Evolutionary conservation across 2,113 vertebrate genomes (phyloP), one percentile per base, ranked within the genome.

Genomic region (Andinoacara biseriatus): DNA sequence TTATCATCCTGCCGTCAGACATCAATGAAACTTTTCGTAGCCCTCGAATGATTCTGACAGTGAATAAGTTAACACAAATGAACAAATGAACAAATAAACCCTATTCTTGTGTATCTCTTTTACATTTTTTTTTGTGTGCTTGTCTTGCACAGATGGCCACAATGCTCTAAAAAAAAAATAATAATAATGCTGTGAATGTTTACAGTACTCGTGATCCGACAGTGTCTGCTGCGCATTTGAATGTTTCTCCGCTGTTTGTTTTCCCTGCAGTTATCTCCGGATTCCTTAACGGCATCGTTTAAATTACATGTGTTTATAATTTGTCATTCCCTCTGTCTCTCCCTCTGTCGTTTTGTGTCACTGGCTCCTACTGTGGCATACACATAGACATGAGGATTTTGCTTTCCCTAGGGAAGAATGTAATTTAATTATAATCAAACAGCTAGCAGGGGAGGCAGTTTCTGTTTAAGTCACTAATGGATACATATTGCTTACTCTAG

Each of bases 351-450:
- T 84, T 82, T 79, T 82, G 84, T 89, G 89, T 91, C 90, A 89
- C 78, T 10, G 43, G 78, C 87, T 94, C 93, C 91, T 91, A 82
- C 87, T 91, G 93, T 89, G 91, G 84, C 62, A 26, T 18, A 65
- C 62, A 80, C 87, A 81, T 76, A 93, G 92, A 87, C 89, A 91
- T 86, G 84, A 92, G 91, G 90, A 87, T 91, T 82, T 76, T 84
- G 78, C 85, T 74, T 93, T 95, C 95, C 95, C 93, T 46, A 74
- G 94, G 92, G 92, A 94, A 93, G 86, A 89, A 91, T 94, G 90
- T 94, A 93, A 94, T 96, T 97, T 96, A 97, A 97, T 97, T 97
- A 95, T 94, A 96, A 95, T 96, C 96, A 96, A 95, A 93, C 89
- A 94, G 94, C 95, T 95, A 92, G 86, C 59, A 90, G 96, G 95